These are phyloP conservation scores for Zeugodacus cucurbitae DNA, from an alignment of 1,140 invertebrate genomes.

Conservation along the genomic window DNA sequence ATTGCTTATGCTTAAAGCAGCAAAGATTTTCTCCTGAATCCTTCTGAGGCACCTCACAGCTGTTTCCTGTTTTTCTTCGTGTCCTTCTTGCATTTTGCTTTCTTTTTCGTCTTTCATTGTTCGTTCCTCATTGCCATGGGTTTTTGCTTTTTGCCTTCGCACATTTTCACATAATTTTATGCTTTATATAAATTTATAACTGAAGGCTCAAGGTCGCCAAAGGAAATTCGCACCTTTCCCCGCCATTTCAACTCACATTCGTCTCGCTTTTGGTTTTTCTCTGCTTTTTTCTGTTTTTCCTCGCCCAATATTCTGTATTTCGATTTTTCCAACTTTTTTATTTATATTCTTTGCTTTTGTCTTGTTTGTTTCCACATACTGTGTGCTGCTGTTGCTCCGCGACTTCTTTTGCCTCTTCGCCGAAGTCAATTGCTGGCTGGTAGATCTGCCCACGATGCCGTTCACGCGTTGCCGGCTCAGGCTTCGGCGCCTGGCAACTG, in stretches of 20 bases:
- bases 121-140: not conserved
- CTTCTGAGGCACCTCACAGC: not conserved
- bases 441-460: slow-evolving; percentile 39
- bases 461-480: not conserved
- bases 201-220: slow-evolving; percentile 43
- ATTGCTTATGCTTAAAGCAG: not conserved
- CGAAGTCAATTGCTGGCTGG: slow-evolving; percentile 8
- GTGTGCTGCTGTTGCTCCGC: not conserved
- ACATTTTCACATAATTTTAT: slow-evolving; percentile 38
- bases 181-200: slow-evolving; percentile 36
- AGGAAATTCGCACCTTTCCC: slow-evolving; percentile 46
- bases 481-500: slow-evolving; percentile 30
- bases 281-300: slow-evolving; percentile 40
- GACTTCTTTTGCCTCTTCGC: slow-evolving; percentile 42
- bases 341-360: not conserved
- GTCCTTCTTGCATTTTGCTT: not conserved
- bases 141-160: slow-evolving; percentile 24
- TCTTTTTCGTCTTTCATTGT: not conserved
- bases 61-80: not conserved
- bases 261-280: slow-evolving; percentile 43
- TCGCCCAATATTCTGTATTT: not conserved
- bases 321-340: slow-evolving; percentile 16
- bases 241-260: slow-evolving; percentile 44
- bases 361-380: not conserved
- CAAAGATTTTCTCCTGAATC: not conserved